Base-by-base conservation (phyloP, 2,797 vertebrate species). In the Amblyopsis hoosieri region DNA sequence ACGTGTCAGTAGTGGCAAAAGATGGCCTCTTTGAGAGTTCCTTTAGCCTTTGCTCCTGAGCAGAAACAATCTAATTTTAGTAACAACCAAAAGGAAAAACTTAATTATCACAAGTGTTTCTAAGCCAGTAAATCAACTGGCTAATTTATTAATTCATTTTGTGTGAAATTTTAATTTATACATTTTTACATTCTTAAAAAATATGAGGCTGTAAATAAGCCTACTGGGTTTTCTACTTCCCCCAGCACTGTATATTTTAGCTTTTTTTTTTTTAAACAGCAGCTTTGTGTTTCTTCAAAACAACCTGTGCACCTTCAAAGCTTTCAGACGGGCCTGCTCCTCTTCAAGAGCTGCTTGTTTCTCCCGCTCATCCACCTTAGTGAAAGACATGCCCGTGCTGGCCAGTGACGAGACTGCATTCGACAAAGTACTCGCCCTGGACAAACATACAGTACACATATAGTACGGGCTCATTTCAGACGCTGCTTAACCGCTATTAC, bases 321-420 rank as follows among this genome's bases (percentile, higher is more conserved):
- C 95, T 93, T 99, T 99, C 79, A 99, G 94, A 78, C 96, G 94
- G 53, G 97, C 94, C 84, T 99, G 97, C 61, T 99, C 97, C 83
- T 99, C 97, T 76, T 99, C 97, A 13, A 99, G 90, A 0, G 97
- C 97, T n/a, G 96, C 97, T 83, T 99, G 97, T 79, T 99, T 99
- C 94, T 99, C 97, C 82, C 97, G 95, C 92, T 99, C 97, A 73
- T 99, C 97, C 74, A 99, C 97, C 93, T 96, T 97, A 61, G 97
- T 99, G 85, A 99, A 95, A 76, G 97, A 99, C 84, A 99, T 94
- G 78, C 97, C 97, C 5, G 97, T 99, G 88, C 94, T 99, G 80
- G 97, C 97, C 79, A 99, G 90, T 29, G 97, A 98, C 61, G 97
- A 99, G 62, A 99, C 97, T 11, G 97, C 97, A 55, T 98, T 98